Percentiles rank a stretch among this genome's conserved stretches.
Conservation (phyloP, 2,113 vertebrate genomes). For the Herpailurus yagouaroundi region DNA sequence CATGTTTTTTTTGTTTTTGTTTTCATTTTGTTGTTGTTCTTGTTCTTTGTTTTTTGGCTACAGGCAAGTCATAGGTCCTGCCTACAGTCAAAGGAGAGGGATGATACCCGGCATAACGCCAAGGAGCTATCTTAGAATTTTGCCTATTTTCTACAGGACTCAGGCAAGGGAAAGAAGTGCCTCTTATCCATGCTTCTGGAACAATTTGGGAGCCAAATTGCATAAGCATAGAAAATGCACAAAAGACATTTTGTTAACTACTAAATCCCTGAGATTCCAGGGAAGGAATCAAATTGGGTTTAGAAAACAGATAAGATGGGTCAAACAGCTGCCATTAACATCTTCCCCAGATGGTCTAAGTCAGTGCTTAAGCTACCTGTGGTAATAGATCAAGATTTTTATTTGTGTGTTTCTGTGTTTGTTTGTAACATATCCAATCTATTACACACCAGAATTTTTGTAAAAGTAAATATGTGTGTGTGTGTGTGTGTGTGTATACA, state of each 20-base stretch:
- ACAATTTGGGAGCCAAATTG: neutral
- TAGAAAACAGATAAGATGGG: neutral
- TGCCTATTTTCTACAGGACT: neutral
- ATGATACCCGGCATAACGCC: neutral
- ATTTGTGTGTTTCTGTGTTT: neutral
- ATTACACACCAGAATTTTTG: neutral
- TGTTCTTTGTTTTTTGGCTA: neutral
- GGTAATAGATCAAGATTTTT: neutral
- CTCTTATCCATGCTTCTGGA: neutral
- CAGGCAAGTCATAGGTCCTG: neutral
- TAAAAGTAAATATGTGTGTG: neutral
- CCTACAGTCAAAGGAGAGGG: neutral
- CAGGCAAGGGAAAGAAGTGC: neutral
- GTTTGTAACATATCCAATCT: neutral
- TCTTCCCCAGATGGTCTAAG: neutral
- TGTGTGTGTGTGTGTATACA: neutral
- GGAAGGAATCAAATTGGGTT: neutral
- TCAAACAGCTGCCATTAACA: neutral
- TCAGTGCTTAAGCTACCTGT: neutral
- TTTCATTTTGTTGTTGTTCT: neutral
- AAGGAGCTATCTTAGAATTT: neutral
- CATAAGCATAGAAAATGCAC: neutral
- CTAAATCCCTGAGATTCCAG: neutral
- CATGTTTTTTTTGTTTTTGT: neutral
- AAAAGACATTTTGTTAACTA: neutral